A percentile compares a stretch with the other conserved stretches of the same genome.
phyloP scores from a whole-genome alignment of 1,140 invertebrate species.

The Ruditapes philippinarum region DNA sequence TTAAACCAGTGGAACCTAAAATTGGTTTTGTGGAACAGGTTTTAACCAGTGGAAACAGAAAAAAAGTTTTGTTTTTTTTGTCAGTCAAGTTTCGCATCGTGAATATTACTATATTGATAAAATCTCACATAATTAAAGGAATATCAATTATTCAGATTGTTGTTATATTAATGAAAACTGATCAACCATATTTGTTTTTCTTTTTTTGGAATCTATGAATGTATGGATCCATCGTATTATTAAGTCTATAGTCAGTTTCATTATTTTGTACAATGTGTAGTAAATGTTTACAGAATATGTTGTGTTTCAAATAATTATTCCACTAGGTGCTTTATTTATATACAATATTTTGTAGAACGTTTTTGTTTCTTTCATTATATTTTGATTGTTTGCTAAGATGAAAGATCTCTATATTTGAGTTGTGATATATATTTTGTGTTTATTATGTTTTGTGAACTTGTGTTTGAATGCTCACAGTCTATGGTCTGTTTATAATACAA shows the following conservation, averaged over 20 bases:
- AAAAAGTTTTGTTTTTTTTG: too few relatives aligned
- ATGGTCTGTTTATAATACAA: too few relatives aligned
- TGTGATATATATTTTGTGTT: conserved; percentile 26
- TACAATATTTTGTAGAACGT: conserved; percentile 1
- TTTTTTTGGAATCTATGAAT: too few relatives aligned
- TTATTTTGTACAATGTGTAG: neutral
- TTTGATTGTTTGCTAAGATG: neutral
- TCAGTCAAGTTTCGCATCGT: too few relatives aligned
- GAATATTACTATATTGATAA: too few relatives aligned
- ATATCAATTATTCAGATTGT: too few relatives aligned
- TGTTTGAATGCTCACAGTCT: too few relatives aligned
- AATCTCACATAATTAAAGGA: too few relatives aligned
- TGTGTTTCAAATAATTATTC: neutral
- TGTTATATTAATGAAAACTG: too few relatives aligned
- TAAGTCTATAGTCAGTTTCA: neutral
- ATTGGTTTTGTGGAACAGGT: neutral
- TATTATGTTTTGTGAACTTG: neutral
- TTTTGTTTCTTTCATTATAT: conserved; percentile 21
- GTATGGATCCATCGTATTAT: too few relatives aligned
- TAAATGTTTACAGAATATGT: neutral
- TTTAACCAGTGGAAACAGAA: neutral
- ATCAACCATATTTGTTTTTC: neutral
- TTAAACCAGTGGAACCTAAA: neutral
- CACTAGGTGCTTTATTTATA: conserved; percentile 4
- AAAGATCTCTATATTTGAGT: conserved; percentile 17